Percentiles rank a stretch among this genome's conserved stretches.
These are phyloP conservation scores for Lasaia peninsularis DNA, from an alignment of 1,140 invertebrate species.

Conservation along the genomic window DNA sequence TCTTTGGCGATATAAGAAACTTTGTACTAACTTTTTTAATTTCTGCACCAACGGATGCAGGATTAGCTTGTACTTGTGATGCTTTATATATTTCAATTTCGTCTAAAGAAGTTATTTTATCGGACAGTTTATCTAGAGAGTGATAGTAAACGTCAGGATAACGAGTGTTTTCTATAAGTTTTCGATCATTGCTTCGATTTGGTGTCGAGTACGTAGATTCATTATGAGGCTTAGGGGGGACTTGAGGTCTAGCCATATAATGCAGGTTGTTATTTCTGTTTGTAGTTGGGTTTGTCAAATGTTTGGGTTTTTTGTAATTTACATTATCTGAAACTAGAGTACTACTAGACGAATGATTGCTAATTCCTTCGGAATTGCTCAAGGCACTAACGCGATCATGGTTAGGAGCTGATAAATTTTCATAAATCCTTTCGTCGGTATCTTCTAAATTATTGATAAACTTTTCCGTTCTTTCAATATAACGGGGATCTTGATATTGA, in stretches of 20 bases:
- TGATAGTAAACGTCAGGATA: conserved; percentile 68
- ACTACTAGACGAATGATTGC: conserved; percentile 58
- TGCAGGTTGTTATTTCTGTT: conserved; percentile 21
- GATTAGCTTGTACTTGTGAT: conserved; percentile 45
- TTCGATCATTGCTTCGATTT: conserved; percentile 15
- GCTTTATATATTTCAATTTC: conserved; percentile 61
- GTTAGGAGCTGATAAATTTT: conserved; percentile 48
- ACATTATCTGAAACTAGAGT: conserved; percentile 62
- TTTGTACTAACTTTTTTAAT: conserved; percentile 71
- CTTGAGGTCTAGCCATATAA: conserved; percentile 55
- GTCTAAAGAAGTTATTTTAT: conserved; percentile 50
- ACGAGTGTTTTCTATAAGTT: conserved; percentile 22
- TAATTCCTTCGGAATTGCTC: conserved; percentile 32
- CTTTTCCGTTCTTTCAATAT: conserved; percentile 32
- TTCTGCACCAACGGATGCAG: conserved; percentile 66
- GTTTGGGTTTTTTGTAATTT: conserved; percentile 29
- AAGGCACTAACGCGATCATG: conserved; percentile 30
- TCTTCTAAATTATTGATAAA: conserved; percentile 21
- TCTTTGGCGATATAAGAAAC: conserved; percentile 71
- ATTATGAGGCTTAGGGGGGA: conserved; percentile 52
- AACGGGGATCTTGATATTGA: conserved; percentile 51
- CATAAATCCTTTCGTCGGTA: conserved; percentile 54
- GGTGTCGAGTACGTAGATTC: conserved; percentile 31
- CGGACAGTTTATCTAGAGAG: conserved; percentile 54
- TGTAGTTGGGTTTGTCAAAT: conserved; percentile 9